Evolutionary conservation across 1,140 invertebrate genomes (phyloP), one percentile per base, ranked within the genome.

Genomic region (Paralvinella palmiformis): DNA sequence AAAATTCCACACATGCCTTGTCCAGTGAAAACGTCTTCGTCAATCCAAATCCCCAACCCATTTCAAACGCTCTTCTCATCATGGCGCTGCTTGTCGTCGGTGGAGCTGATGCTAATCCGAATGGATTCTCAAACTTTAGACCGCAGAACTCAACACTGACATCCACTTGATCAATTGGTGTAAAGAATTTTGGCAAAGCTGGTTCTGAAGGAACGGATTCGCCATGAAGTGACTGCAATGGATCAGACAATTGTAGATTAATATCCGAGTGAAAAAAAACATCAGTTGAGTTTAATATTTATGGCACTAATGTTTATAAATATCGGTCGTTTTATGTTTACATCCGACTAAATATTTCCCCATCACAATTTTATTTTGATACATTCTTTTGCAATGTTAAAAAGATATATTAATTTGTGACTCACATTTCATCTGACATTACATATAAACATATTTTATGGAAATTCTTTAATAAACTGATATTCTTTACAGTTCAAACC

Each of bases 11-110:
- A 20, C 31, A 63, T 79, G 91, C 91, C 84, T 99, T 98, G 78
- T 98, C 91, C 3, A 99, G 81, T 7, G 87, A 84, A 79, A 94
- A 99, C 0, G 96, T 99, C 83, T 99, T 98, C 0, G 95, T 98
- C 1, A 99, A 87, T 58, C 88, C 91, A 78, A 96, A 99, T 2
- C 86, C 91, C 96, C 96, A 99, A 1, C 96, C 96, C 69, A 92
- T 89, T 81, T 97, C 87, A 76, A 98, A 98, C 22, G 91, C 89
- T 68, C 94, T 81, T 7, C 94, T 80, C 37, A 98, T 97, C 96
- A 99, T 99, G 0, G 94, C 86, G 22, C 89, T 88, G 53, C 89
- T 88, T 17, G 96, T 99, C 1, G 93, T 92, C 0, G 96, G 96
- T 17, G 96, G 93, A 0, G 96, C 96, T 37, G 93, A 96, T 15